These are phyloP conservation scores for Macrosoma leucophasiata DNA, from an alignment of 2,888 invertebrate species.

Conservation along the genomic window DNA sequence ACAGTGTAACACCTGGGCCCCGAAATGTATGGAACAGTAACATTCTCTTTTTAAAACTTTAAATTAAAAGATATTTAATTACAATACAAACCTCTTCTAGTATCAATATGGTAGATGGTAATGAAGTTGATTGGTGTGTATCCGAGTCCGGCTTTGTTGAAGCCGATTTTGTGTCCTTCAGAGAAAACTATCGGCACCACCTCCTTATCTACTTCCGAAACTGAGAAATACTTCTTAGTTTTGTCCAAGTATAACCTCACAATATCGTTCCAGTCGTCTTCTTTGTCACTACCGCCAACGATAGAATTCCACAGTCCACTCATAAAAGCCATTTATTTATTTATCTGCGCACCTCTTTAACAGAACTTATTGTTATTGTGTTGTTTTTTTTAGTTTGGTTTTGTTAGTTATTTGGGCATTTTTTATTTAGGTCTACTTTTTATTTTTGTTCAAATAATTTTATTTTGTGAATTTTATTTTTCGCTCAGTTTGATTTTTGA, in stretches of 20 bases:
- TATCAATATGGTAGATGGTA: constrained; percentile 77
- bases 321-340: constrained; percentile 69
- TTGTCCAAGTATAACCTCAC: constrained; percentile 70
- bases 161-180: constrained; percentile 63
- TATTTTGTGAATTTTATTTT: too few species aligned
- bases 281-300: constrained; percentile 61
- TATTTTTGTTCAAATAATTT: too few species aligned
- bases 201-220: constrained; percentile 79
- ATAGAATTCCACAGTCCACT: constrained; percentile 67
- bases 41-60: too few species aligned
- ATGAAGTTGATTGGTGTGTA: constrained; percentile 77
- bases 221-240: constrained; percentile 79
- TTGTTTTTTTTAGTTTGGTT: constrained; percentile 23
- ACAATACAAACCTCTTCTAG: constrained; percentile 78
- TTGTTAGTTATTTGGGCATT: constrained; percentile 17
- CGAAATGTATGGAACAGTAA: too few species aligned
- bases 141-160: constrained; percentile 68
- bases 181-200: constrained; percentile 77
- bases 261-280: constrained; percentile 55
- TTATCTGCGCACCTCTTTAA: constrained; percentile 34
- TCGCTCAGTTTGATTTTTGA: too few species aligned
- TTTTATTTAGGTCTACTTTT: constrained; percentile 2
- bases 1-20: too few species aligned
- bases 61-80: too few species aligned
- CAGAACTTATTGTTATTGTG: constrained; percentile 24